phyloP scores from a whole-genome alignment of 1,140 invertebrate genomes.

The Aphelinus certus region DNA sequence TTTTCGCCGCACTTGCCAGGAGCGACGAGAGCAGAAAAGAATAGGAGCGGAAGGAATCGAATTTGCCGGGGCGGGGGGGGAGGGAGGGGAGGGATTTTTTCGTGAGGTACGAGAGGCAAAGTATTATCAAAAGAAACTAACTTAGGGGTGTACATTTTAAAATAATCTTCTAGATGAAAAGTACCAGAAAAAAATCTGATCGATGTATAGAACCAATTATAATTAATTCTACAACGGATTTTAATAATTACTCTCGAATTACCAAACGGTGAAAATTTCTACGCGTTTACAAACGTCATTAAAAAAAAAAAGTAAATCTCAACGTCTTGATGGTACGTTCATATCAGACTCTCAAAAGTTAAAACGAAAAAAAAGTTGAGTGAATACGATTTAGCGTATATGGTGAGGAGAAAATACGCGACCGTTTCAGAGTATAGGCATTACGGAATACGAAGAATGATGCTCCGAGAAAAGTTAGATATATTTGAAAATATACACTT shows the following conservation, averaged over 20 bases:
- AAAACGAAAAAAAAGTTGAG: not conserved
- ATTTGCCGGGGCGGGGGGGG: not conserved
- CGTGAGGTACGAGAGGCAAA: not conserved
- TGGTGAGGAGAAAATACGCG: too few species aligned
- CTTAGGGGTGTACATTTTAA: conserved; percentile 22
- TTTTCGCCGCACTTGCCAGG: not conserved
- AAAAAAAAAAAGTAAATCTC: conserved; percentile 14
- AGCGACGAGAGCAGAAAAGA: not conserved
- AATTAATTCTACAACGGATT: conserved; percentile 36
- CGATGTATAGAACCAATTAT: conserved; percentile 38
- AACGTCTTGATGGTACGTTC: conserved; percentile 26
- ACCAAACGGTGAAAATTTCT: conserved; percentile 22
- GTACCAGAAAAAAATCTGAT: conserved; percentile 18
- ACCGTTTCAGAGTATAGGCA: too few species aligned
- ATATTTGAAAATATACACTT: conserved; percentile 19
- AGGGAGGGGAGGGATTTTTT: not conserved
- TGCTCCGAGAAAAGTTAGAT: not conserved
- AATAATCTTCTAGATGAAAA: conserved; percentile 13
- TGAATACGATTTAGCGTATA: too few species aligned
- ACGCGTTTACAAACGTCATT: conserved; percentile 32
- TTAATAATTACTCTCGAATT: conserved; percentile 27
- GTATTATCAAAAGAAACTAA: conserved; percentile 18
- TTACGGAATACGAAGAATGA: not conserved
- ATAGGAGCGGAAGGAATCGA: not conserved
- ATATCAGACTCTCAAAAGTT: conserved; percentile 26